Percentiles rank a stretch among this genome's conserved stretches.
These are phyloP conservation scores for Esox masquinongy DNA, from an alignment of 2,797 vertebrate genomes.

Conservation along the genomic window DNA sequence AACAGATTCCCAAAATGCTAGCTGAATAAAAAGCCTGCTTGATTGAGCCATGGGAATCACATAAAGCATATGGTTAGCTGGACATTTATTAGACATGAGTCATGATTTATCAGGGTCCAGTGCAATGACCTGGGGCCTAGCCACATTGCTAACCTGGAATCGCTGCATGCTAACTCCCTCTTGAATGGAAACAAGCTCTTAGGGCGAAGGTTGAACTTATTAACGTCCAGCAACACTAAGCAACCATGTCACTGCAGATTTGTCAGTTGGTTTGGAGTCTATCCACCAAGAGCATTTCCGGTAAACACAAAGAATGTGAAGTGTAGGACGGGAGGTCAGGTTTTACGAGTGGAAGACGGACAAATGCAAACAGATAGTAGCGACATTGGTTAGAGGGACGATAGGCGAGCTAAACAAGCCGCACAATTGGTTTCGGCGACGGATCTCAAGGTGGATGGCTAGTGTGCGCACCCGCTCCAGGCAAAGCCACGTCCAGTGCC, in stretches of 20 bases:
- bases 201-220: conserved; percentile 10
- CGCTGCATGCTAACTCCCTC: background rate
- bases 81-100: background rate
- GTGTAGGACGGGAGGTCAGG: background rate
- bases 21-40: background rate
- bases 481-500: background rate
- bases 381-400: background rate
- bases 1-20: background rate
- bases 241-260: conserved; percentile 15
- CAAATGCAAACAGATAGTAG: background rate
- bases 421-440: background rate
- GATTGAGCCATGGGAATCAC: background rate
- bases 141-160: background rate
- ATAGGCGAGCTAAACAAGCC: background rate
- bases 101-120: background rate
- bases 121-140: background rate
- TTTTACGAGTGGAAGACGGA: conserved; percentile 9
- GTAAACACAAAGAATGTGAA: conserved; percentile 7
- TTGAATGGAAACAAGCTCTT: background rate
- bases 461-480: background rate
- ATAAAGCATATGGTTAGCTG: background rate
- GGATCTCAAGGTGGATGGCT: background rate
- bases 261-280: conserved; percentile 17
- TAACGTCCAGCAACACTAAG: background rate
- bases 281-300: conserved; percentile 13